Conservation (phyloP, 2,888 invertebrate species). For the Antheraea yamamai region DNA sequence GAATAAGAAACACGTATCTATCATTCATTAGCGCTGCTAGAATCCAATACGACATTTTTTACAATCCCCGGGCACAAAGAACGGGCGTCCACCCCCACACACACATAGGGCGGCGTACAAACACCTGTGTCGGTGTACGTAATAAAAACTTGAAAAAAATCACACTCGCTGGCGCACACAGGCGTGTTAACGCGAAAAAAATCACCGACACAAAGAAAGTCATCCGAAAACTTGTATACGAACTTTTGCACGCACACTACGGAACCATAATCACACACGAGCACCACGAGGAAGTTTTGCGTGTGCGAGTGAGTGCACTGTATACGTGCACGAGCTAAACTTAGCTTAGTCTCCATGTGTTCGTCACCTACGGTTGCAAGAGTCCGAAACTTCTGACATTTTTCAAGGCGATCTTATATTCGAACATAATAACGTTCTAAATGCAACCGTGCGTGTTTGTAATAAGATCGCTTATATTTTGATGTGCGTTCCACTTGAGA, state of each 20-base stretch:
- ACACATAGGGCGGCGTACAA: constrained; percentile 49
- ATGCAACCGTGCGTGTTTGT: background rate
- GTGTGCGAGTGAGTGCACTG: constrained; percentile 69
- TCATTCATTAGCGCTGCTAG: constrained; percentile 81
- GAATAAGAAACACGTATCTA: constrained; percentile 67
- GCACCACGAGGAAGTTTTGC: constrained; percentile 53
- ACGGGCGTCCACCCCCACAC: constrained; percentile 68
- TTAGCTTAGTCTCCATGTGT: constrained; percentile 65
- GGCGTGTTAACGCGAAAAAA: constrained; percentile 69
- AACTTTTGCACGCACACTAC: constrained; percentile 72
- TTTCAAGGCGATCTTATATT: constrained; percentile 38
- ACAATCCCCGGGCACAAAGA: constrained; percentile 80
- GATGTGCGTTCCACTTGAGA: constrained; percentile 31
- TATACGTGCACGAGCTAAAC: constrained; percentile 68
- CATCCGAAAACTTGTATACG: constrained; percentile 79
- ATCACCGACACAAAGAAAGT: constrained; percentile 82
- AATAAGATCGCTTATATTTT: constrained; percentile 32
- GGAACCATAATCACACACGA: constrained; percentile 40
- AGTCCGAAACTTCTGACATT: constrained; percentile 64
- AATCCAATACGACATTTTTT: constrained; percentile 83
- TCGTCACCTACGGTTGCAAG: constrained; percentile 69
- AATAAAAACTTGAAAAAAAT: constrained; percentile 76
- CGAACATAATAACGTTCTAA: constrained; percentile 23
- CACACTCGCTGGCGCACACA: constrained; percentile 77
- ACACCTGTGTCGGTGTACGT: constrained; percentile 56